These are phyloP conservation scores for Rosalia funebris DNA, from an alignment of 2,888 invertebrate genomes.

Conservation along the genomic window DNA sequence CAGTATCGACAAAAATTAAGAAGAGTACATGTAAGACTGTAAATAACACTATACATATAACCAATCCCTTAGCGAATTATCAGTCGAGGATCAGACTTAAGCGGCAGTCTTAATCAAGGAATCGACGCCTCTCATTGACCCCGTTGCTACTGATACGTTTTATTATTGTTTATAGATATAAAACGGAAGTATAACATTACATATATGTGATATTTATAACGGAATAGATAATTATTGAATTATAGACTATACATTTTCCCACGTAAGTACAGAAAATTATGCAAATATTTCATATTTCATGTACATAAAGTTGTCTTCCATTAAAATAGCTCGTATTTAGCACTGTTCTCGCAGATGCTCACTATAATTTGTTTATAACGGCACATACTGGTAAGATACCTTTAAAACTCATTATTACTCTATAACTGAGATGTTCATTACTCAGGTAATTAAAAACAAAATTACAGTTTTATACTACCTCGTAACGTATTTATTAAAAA, in stretches of 20 bases:
- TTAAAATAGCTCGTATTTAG: slow-evolving; percentile 5
- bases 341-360: slow-evolving; percentile 8
- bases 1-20: too few relatives aligned
- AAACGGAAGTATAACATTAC: too few relatives aligned
- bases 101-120: too few relatives aligned
- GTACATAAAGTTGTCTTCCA: not conserved
- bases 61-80: too few relatives aligned
- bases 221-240: not conserved
- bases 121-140: too few relatives aligned
- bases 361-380: slow-evolving; percentile 15
- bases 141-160: too few relatives aligned
- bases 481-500: slow-evolving; percentile 2
- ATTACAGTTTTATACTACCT: slow-evolving; percentile 7
- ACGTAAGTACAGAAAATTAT: slow-evolving; percentile 14
- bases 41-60: too few relatives aligned
- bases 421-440: slow-evolving; percentile 3
- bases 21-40: too few relatives aligned
- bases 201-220: too few relatives aligned
- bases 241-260: not conserved
- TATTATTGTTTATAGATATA: too few relatives aligned
- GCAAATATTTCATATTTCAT: slow-evolving; percentile 12
- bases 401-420: slow-evolving; percentile 12
- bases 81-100: too few relatives aligned
- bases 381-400: not conserved
- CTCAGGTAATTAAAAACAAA: slow-evolving; percentile 8